Base-by-base conservation (phyloP, 2,797 vertebrate species). In the Sebastes reedi region DNA sequence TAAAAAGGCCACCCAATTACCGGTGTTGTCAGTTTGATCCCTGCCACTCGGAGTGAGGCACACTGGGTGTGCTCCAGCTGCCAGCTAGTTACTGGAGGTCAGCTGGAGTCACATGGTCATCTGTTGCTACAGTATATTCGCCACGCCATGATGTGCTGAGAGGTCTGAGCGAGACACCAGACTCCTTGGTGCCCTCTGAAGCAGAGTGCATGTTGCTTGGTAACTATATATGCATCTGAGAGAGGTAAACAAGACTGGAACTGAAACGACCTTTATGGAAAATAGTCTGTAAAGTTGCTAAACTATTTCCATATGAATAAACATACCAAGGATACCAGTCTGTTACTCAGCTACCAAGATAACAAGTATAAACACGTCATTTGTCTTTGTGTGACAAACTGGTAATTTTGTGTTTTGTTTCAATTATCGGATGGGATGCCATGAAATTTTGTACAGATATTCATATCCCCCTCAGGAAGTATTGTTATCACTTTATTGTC, bases 1-100 rank as follows among this genome's bases (percentile, higher is more conserved):
- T 80, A 83, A 79, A 84, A 65, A 72, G 80, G 81, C 70, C 79
- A 70, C 58, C 84, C 81, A 89, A 84, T 90, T 89, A 88, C 65
- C 72, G 67, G 55, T 55, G 64, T 82, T 64, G 67, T 79, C 66
- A 30, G 46, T 78, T 86, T 91, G 83, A 88, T 89, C 83, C 78
- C 60, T 82, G 72, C 69, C 81, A 85, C 72, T 77, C 7, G 3
- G 30, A 76, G 77, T 54, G 50, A n/a, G 50, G 50, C 50, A 54
- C 50, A 11, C 86, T 67, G 71, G 61, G 55, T 69, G 52, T 3
- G 18, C 76, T 86, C 39, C 80, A 74, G 84, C 81, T 76, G 75
- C 81, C 55, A 64, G 73, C 81, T 52, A 67, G 75, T 87, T 82
- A 82, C 84, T 67, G 79, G 46, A 76, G 79, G 86, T 85, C 80